Conservation (phyloP, 2,888 invertebrate species). For the Drosophila histrio region DNA sequence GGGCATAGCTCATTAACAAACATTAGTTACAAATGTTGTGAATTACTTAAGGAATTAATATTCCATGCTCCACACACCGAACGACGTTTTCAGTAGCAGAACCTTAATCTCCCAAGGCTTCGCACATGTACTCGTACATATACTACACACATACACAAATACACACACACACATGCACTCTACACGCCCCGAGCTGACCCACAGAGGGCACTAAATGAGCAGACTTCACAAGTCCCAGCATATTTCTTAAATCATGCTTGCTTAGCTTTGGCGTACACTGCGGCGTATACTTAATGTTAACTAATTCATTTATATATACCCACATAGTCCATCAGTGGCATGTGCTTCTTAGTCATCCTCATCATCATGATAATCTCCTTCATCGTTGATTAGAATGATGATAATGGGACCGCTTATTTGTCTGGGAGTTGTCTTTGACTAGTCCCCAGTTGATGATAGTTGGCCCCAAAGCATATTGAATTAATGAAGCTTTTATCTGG, state of each 20-base stretch:
- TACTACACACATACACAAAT: not conserved
- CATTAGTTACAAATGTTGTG: conserved; percentile 80
- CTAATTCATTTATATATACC: conserved; percentile 72
- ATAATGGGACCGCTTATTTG: conserved; percentile 51
- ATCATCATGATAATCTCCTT: conserved; percentile 41
- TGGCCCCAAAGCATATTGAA: conserved; percentile 50
- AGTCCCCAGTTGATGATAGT: conserved; percentile 48
- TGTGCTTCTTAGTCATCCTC: conserved; percentile 16
- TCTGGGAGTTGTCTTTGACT: conserved; percentile 24
- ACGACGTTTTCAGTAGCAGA: conserved; percentile 24
- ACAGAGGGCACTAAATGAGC: conserved; percentile 29
- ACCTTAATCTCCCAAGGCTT: conserved; percentile 58
- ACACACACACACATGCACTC: not conserved
- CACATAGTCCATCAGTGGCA: conserved; percentile 36
- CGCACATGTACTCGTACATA: conserved; percentile 12
- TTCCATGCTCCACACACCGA: conserved; percentile 68
- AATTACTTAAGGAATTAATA: conserved; percentile 80
- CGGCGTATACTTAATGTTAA: conserved; percentile 74
- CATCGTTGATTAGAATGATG: conserved; percentile 54
- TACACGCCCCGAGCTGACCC: not conserved
- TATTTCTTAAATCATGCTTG: conserved; percentile 67
- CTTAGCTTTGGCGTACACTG: conserved; percentile 45
- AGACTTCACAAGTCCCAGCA: conserved; percentile 32
- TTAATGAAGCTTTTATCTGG: conserved; percentile 63
- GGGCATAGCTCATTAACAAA: conserved; percentile 74